Base-by-base conservation (phyloP, 2,888 invertebrate species). In the Drosophila picticornis region DNA sequence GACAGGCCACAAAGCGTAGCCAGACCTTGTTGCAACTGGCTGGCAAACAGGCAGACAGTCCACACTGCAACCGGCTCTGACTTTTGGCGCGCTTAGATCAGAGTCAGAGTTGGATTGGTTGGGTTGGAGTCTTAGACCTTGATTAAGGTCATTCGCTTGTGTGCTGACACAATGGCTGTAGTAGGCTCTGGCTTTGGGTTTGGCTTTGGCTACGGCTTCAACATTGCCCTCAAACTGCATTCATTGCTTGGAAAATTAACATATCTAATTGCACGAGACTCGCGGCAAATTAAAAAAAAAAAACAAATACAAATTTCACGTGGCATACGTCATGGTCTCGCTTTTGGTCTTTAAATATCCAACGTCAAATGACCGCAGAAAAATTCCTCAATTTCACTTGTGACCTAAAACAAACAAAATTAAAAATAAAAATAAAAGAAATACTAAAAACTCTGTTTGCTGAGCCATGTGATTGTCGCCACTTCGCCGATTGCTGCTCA, bases 121-220 rank as follows among this genome's bases (percentile, higher is more conserved):
- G 25, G 52, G 71, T 56, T 85, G 67, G 78, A 80, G 82, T 77
- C 83, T 77, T 73, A 90, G 91, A 88, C 92, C 91, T 91, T 91
- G 92, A 91, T 91, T 91, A 87, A 91, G 91, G 91, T 91, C 92
- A 91, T 92, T 91, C 91, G 90, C 91, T 90, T 88, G 68, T 74
- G 58, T 65, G 70, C 69, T 71, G 66, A 77, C 72, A 75, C 79
- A 76, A 80, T 73, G 80, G 72, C 56, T 66, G 73, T 73, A 62
- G 43, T 68, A 65, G 69, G 51, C 60, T 48, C 48, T 59, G 34
- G 7, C 34, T 46, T 27, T 19, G 57, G 38, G 52, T 52, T 38
- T 6, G 32, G n/a, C 34, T 46, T 27, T 19, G 57, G 38, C 58
- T 52, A 32, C 4, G 32, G n/a, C 19, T 31, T 25, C 40, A 22